Percentiles rank a stretch among this genome's conserved stretches.
phyloP scores from a whole-genome alignment of 1,140 invertebrate species.

The Euwallacea fornicatus region DNA sequence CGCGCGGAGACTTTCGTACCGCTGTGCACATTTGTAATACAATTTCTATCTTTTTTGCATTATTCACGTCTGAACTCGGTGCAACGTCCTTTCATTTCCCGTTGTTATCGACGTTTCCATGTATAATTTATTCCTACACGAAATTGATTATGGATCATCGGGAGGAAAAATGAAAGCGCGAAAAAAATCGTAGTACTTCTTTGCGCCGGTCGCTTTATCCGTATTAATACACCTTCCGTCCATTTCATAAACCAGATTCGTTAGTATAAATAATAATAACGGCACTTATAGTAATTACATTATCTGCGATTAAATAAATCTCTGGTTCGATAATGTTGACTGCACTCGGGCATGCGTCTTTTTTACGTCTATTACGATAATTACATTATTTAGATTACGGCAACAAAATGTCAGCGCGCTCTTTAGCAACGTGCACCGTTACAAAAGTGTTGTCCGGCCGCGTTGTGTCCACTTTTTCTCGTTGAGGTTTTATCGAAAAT shows the following conservation, averaged over 20 bases:
- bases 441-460: constrained; percentile 2
- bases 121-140: too few species aligned
- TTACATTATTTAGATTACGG: constrained; percentile 16
- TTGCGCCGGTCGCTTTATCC: too few species aligned
- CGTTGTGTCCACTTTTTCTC: constrained; percentile 1
- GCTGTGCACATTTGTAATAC: too few species aligned
- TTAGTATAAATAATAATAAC: constrained; percentile 1
- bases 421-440: constrained; percentile 9
- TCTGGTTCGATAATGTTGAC: constrained; percentile 9
- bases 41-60: too few species aligned
- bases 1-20: too few species aligned
- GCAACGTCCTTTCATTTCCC: too few species aligned
- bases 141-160: too few species aligned
- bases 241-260: not conserved
- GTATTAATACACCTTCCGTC: too few species aligned
- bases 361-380: constrained; percentile 12
- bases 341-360: not conserved
- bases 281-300: constrained; percentile 9
- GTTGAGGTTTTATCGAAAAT: not conserved
- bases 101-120: too few species aligned
- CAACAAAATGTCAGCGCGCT: constrained; percentile 13
- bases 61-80: too few species aligned
- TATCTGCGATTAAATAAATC: constrained; percentile 17
- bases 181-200: too few species aligned
- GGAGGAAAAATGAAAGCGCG: too few species aligned